Conservation (phyloP, 53 echinoderm and acorn worm species). For the Zoroaster sp. region DNA sequence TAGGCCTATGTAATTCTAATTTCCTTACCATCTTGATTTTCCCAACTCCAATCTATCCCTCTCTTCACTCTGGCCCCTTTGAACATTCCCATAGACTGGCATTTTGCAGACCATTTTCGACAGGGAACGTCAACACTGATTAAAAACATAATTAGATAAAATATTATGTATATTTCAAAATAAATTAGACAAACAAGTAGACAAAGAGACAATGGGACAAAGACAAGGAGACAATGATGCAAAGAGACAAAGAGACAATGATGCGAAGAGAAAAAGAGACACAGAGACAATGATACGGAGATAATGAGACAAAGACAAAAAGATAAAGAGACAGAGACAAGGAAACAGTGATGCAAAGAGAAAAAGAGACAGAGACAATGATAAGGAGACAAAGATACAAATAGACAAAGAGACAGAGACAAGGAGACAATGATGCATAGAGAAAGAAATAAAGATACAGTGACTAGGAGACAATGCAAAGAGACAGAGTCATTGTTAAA, state of each 20-base stretch:
- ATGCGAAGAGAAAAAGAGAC: background rate
- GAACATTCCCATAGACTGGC: constrained; percentile 27
- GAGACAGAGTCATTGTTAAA: background rate
- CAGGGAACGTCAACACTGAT: constrained; percentile 9
- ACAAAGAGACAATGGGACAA: background rate
- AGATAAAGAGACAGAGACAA: background rate
- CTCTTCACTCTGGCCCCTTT: constrained; percentile 47
- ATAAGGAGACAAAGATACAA: background rate
- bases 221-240: background rate
- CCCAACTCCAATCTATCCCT: constrained; percentile 67
- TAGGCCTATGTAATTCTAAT: too few species aligned
- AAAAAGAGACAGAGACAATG: background rate
- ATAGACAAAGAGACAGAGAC: background rate
- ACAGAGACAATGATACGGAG: background rate
- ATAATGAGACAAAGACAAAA: background rate
- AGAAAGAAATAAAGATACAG: background rate
- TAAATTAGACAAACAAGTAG: background rate
- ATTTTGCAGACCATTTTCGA: background rate
- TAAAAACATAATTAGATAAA: background rate
- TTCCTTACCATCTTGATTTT: background rate
- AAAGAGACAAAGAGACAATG: background rate
- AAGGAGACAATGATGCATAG: background rate
- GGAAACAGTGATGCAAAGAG: background rate
- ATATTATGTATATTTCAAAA: background rate
- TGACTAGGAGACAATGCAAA: background rate